Evolutionary conservation across 2,888 invertebrate genomes (phyloP), one percentile per base, ranked within the genome.

Genomic region (Melinaea marsaeus): DNA sequence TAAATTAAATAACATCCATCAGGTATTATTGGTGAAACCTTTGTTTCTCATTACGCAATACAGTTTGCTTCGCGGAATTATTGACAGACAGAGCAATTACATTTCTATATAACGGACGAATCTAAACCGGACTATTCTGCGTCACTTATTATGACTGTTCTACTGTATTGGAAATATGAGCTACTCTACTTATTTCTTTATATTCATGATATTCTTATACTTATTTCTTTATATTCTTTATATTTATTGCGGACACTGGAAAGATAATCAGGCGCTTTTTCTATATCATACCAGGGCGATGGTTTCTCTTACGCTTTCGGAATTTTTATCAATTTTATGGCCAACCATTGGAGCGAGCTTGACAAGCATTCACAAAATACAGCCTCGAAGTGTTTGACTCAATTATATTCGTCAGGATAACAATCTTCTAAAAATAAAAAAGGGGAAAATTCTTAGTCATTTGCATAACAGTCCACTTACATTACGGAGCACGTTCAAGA

Each of bases 271-370:
- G 22, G 32, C 55, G 35, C 78, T 78, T 80, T 82, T 85, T 80
- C 81, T 84, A 83, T 85, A 84, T 83, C 83, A 62, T 59, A 45
- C 34, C 58, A 62, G 55, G 35, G 34, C 51, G 37, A 11, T 57
- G 47, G 60, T 48, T 51, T 51, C 55, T 58, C 56, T 61, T 80
- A 85, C 86, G 82, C 81, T 80, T 79, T 76, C 71, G 79, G 86
- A 88, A 88, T 88, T 88, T 88, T 86, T 88, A 88, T 88, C 86
- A 88, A 86, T 85, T 85, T 83, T 84, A 85, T 76, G 87, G 84
- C 83, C 86, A 84, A 86, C 87, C 84, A 81, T 80, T 79, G 81
- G 69, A 76, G 78, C 74, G 73, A 71, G 67, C 77, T 74, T 75
- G 76, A 77, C 80, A 79, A 76, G 76, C 77, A 77, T 81, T 84